phyloP scores from a whole-genome alignment of 2,797 vertebrate species.

The Myotis daubentonii region DNA sequence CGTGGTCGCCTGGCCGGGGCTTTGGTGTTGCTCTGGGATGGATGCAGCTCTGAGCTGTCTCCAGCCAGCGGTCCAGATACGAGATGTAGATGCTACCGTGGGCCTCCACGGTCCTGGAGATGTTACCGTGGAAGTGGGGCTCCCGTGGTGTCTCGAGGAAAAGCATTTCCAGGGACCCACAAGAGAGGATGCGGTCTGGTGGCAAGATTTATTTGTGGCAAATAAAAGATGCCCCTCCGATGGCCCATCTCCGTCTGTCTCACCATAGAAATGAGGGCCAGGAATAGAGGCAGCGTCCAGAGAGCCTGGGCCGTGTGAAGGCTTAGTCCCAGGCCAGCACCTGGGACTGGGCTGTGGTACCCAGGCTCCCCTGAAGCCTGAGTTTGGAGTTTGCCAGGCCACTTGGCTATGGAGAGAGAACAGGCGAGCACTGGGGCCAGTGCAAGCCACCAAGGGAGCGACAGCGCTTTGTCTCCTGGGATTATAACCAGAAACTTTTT shows the following conservation, averaged over 20 bases:
- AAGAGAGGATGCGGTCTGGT: background rate
- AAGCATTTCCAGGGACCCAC: too few species aligned
- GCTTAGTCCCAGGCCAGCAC: background rate
- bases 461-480: background rate
- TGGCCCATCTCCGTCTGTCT: background rate
- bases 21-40: background rate
- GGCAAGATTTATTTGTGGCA: background rate
- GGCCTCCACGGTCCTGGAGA: background rate
- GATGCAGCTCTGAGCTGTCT: rapidly evolving
- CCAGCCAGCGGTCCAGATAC: rapidly evolving
- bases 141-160: background rate
- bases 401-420: background rate
- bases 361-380: background rate
- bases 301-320: too few species aligned
- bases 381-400: background rate
- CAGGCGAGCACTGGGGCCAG: background rate
- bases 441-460: background rate
- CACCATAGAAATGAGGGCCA: background rate
- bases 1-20: background rate
- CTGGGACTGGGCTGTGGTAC: too few species aligned
- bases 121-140: background rate
- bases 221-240: background rate
- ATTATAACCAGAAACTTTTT: background rate
- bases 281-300: too few species aligned
- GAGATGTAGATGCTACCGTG: background rate